Base-by-base conservation (phyloP, 2,888 invertebrate species). In the Octodonta nipae region DNA sequence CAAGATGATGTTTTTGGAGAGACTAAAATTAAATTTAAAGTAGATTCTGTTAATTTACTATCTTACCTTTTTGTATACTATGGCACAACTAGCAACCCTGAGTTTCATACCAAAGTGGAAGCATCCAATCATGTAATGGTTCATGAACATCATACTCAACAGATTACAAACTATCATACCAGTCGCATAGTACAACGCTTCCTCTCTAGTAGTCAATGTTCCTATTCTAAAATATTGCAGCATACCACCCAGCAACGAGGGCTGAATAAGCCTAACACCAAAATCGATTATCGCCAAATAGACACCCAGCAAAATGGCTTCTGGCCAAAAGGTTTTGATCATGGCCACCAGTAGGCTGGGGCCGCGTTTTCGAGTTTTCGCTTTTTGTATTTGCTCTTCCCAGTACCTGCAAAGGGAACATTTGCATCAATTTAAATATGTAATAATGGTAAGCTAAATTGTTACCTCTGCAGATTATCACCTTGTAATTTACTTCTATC, bases 401-500 rank as follows among this genome's bases (percentile, higher is more conserved):
- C 78, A 78, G 63, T 75, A 68, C 51, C 78, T 78, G 59, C 33
- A 11, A 4, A 3, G 22, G 22, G 2, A 22, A 22, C n/a, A n/a
- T n/a, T n/a, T n/a, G n/a, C n/a, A n/a, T n/a, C n/a, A n/a, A n/a
- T n/a, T n/a, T n/a, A n/a, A n/a, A n/a, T n/a, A n/a, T n/a, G n/a
- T n/a, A n/a, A n/a, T n/a, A n/a, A n/a, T n/a, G n/a, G 8, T 17
- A 17, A 8, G 5, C 8, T 17, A 8, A 17, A 17, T 17, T 6
- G 6, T 17, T 17, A 60, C 82, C 61, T 67, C 64, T 81, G 78
- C 38, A 84, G 60, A 50, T 63, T 59, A 50, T 79, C 73, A 5
- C 81, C 82, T 5, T 78, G 64, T 11, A 50, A 25, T 47, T 67
- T 67, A 5, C 87, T 86, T 49, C 70, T 66, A 56, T 85, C 87